Base-by-base conservation (phyloP, 1,140 invertebrate species). In the Oryzaephilus surinamensis region DNA sequence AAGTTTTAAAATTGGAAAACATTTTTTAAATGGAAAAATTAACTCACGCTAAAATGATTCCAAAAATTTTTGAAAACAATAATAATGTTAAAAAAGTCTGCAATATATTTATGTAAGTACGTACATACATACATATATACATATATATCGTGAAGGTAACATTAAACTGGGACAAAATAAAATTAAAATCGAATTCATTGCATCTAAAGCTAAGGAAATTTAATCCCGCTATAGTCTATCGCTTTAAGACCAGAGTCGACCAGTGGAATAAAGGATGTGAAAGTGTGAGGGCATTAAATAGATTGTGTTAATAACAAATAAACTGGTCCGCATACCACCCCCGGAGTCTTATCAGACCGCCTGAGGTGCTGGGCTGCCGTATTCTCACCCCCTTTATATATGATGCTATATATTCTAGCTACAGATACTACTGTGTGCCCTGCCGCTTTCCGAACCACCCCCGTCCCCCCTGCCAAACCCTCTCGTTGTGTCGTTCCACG, bases 301-400 rank as follows among this genome's bases (percentile, higher is more conserved):
- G n/a, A n/a, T n/a, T n/a, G n/a, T n/a, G n/a, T n/a, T n/a, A n/a
- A n/a, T n/a, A n/a, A n/a, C n/a, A n/a, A n/a, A n/a, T 14, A 15
- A 24, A n/a, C 3, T 40, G 38, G 30, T 19, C 38, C 19, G 28
- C 38, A 23, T 11, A 40, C 38, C 41, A 30, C 28, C 41, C 41
- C 41, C 30, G 41, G 41, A 42, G 41, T 33, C 41, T 42, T 42
- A 42, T 42, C 41, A 42, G 41, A 37, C 32, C 41, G 34, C 41
- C 33, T 33, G 41, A 42, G 41, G 41, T 32, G 41, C 32, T 42
- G 41, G 41, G 41, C 28, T 19, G 41, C 28, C 41, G 26, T 40
- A 34, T 42, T 42, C 41, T 29, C 41, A 42, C 41, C 41, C 41
- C 41, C 33, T 42, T n/a, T 42, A 40, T 40, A 40, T 40, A 40